Evolutionary conservation across 2,113 vertebrate genomes (phyloP).

Genomic region (Dunckerocampus dactyliophorus): DNA sequence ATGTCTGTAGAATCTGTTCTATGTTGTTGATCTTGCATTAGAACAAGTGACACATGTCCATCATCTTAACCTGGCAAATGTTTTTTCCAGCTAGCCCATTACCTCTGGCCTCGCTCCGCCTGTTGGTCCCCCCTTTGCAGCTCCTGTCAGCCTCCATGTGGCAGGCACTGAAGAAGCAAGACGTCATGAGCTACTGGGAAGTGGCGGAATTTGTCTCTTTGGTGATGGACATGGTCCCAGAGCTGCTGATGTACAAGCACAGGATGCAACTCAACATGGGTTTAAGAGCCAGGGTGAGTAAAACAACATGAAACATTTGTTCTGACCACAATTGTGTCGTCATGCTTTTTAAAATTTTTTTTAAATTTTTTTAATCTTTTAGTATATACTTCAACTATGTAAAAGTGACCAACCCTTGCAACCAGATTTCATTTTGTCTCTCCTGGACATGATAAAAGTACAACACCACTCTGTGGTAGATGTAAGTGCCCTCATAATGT

Average conservation of each 20-base stretch:
- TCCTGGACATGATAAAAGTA: constrained; percentile 48
- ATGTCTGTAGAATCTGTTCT: too few species aligned
- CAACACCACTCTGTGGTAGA: not conserved
- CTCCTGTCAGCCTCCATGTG: constrained; percentile 67
- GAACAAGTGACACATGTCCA: too few species aligned
- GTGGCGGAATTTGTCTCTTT: constrained; percentile 68
- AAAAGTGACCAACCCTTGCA: constrained; percentile 31
- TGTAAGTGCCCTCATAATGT: constrained; percentile 17
- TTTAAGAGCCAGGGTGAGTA: constrained; percentile 73
- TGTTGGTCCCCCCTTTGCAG: constrained; percentile 65
- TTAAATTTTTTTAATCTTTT: constrained; percentile 1
- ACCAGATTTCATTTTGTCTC: constrained; percentile 35
- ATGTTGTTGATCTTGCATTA: too few species aligned
- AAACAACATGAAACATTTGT: not conserved
- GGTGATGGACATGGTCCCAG: constrained; percentile 64
- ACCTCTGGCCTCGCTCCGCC: constrained; percentile 48
- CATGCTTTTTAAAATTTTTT: too few species aligned
- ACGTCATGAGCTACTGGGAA: constrained; percentile 60
- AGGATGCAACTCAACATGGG: constrained; percentile 69
- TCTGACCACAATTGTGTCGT: not conserved
- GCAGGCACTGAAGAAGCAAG: constrained; percentile 56
- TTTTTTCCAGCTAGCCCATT: constrained; percentile 31
- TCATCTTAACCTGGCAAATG: not conserved
- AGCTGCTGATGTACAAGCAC: constrained; percentile 70
- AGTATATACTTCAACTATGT: constrained; percentile 69